A percentile compares a stretch with the other conserved stretches of the same genome.
Conservation (phyloP, 30 jellyfish, hydroid and myxozoan genomes). For the Cassiopea xamachana region DNA sequence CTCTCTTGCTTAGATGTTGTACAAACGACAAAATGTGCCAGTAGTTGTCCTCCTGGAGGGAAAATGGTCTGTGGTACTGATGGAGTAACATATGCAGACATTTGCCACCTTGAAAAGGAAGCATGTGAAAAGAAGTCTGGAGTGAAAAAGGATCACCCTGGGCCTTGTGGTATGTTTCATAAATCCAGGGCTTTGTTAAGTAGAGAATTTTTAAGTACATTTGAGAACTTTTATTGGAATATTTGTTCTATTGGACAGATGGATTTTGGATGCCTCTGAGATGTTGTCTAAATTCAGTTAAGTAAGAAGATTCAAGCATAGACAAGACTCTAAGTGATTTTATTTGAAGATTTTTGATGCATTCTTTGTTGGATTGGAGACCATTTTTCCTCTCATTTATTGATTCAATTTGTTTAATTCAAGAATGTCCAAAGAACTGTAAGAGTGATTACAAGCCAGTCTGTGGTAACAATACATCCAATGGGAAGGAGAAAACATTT, state of each 20-base stretch:
- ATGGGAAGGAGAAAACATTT: constrained; percentile 63
- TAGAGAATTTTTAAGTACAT: too few species aligned
- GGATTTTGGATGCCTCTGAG: too few species aligned
- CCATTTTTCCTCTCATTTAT: not conserved
- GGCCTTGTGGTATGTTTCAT: constrained; percentile 70
- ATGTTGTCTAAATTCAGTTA: too few species aligned
- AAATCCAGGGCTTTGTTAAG: too few species aligned
- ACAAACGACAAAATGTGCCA: constrained; percentile 51
- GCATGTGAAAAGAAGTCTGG: constrained; percentile 49
- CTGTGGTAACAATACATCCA: constrained; percentile 58
- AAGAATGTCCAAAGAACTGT: constrained; percentile 79
- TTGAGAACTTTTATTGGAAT: too few species aligned
- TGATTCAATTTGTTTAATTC: constrained; percentile 6
- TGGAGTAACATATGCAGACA: constrained; percentile 51
- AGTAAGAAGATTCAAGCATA: too few species aligned
- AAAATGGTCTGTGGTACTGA: constrained; percentile 78
- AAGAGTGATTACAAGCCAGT: constrained; percentile 74
- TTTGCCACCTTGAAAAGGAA: constrained; percentile 61
- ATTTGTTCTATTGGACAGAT: too few species aligned
- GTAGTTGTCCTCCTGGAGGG: constrained; percentile 46
- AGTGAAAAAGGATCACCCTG: constrained; percentile 52
- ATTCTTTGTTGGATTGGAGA: too few species aligned
- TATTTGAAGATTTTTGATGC: too few species aligned
- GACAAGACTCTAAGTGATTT: too few species aligned
- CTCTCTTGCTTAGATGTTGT: constrained; percentile 12